phyloP scores from a whole-genome alignment of 1,140 invertebrate species.

The Drosophila persimilis region DNA sequence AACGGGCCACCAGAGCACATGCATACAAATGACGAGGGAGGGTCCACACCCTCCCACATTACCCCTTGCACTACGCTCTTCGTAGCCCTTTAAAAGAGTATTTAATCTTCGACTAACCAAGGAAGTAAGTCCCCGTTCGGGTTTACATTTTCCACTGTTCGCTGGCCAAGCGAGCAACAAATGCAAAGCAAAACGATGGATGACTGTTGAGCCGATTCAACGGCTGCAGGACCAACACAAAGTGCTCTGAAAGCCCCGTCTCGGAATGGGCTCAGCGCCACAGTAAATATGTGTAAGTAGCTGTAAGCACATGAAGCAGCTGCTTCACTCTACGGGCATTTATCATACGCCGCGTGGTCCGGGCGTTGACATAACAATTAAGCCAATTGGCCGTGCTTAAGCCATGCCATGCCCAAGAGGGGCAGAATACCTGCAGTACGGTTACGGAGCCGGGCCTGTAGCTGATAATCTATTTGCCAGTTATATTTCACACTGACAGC shows the following conservation, averaged over 20 bases:
- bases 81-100: too few species aligned
- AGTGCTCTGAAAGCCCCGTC: slow-evolving; percentile 1
- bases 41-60: too few species aligned
- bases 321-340: slow-evolving; percentile 45
- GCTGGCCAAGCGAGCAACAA: background rate
- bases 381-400: slow-evolving; percentile 55
- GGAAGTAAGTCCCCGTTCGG: too few species aligned
- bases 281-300: slow-evolving; percentile 41
- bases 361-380: slow-evolving; percentile 68
- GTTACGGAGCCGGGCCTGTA: background rate
- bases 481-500: slow-evolving; percentile 46
- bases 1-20: background rate
- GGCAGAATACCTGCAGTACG: background rate
- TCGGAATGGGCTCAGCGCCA: slow-evolving; percentile 18
- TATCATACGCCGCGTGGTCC: slow-evolving; percentile 62
- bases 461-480: slow-evolving; percentile 43
- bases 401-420: slow-evolving; percentile 2
- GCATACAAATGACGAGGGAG: background rate
- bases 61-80: too few species aligned
- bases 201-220: slow-evolving; percentile 47
- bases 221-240: slow-evolving; percentile 5
- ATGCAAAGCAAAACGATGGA: slow-evolving; percentile 48
- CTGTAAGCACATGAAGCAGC: slow-evolving; percentile 38
- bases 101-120: too few species aligned
- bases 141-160: too few species aligned